Conservation (phyloP, 2,113 vertebrate species). For the Hemichromis elongatus region DNA sequence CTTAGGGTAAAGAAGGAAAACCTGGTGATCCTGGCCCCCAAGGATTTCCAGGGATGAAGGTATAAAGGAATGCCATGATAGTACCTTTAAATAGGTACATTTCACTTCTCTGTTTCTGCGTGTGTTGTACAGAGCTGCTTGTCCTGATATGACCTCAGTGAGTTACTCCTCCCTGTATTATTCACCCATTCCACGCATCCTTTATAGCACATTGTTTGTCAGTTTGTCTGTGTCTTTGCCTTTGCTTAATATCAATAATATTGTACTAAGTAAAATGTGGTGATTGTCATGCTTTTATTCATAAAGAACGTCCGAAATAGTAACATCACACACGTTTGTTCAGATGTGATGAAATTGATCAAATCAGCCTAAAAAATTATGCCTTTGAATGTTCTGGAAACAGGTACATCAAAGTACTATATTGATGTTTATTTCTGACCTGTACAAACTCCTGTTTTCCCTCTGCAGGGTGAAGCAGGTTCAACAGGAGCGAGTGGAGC, state of each 20-base stretch:
- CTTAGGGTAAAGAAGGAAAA: constrained; percentile 57
- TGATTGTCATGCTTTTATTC: not conserved
- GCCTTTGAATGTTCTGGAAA: not conserved
- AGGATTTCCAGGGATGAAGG: constrained; percentile 63
- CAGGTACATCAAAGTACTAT: not conserved
- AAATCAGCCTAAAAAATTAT: not conserved
- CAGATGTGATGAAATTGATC: not conserved
- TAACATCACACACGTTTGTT: not conserved
- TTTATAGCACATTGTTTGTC: not conserved
- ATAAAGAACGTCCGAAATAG: not conserved
- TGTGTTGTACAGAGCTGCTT: not conserved
- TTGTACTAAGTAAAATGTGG: not conserved
- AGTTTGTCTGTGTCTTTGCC: not conserved
- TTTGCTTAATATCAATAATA: not conserved
- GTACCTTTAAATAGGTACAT: not conserved
- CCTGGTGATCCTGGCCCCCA: constrained; percentile 46
- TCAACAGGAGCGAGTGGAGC: constrained; percentile 57
- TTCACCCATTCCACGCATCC: not conserved
- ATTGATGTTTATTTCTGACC: not conserved
- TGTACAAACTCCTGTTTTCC: not conserved
- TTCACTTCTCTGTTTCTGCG: not conserved
- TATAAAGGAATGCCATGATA: not conserved
- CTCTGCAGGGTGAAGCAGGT: constrained; percentile 65
- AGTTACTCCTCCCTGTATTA: accelerated
- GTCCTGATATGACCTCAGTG: not conserved